Evolutionary conservation across 2,888 invertebrate species (phyloP).

Genomic region (Melangyna quadrimaculata): DNA sequence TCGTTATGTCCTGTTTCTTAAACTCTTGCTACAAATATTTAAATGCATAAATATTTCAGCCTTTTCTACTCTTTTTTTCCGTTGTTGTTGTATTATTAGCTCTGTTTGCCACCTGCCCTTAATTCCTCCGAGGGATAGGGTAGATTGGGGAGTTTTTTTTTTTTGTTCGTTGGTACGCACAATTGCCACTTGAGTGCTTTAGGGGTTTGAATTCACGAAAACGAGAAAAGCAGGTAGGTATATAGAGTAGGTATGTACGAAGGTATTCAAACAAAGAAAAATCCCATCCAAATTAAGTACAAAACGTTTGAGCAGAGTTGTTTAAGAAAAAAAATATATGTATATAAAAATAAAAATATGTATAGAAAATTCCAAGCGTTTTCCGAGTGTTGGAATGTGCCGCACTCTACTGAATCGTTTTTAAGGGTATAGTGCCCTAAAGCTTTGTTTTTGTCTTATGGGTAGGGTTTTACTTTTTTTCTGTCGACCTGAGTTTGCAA

Average conservation of each 20-base stretch:
- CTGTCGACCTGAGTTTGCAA: neutral
- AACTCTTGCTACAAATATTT: constrained; percentile 47
- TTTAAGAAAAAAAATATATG: constrained; percentile 24
- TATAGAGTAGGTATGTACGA: too few species aligned
- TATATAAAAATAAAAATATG: neutral
- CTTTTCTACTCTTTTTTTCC: constrained; percentile 40
- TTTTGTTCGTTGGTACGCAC: constrained; percentile 42
- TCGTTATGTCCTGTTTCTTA: constrained; percentile 17
- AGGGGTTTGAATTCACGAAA: constrained; percentile 51
- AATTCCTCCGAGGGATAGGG: neutral
- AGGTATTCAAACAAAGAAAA: constrained; percentile 18
- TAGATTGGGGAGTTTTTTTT: constrained; percentile 1
- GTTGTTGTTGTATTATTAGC: neutral
- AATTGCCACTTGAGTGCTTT: constrained; percentile 63
- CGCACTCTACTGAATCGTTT: constrained; percentile 37
- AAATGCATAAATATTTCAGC: constrained; percentile 64
- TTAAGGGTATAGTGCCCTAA: constrained; percentile 22
- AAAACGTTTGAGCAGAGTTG: constrained; percentile 49
- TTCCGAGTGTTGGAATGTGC: constrained; percentile 57
- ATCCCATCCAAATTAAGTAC: constrained; percentile 66
- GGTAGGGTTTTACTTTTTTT: neutral
- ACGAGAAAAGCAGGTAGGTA: neutral
- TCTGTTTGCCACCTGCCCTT: constrained; percentile 43
- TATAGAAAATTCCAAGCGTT: constrained; percentile 56
- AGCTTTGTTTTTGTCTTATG: constrained; percentile 23